Evolutionary conservation across 2,113 vertebrate genomes (phyloP).

Genomic region (Elachura formosa): DNA sequence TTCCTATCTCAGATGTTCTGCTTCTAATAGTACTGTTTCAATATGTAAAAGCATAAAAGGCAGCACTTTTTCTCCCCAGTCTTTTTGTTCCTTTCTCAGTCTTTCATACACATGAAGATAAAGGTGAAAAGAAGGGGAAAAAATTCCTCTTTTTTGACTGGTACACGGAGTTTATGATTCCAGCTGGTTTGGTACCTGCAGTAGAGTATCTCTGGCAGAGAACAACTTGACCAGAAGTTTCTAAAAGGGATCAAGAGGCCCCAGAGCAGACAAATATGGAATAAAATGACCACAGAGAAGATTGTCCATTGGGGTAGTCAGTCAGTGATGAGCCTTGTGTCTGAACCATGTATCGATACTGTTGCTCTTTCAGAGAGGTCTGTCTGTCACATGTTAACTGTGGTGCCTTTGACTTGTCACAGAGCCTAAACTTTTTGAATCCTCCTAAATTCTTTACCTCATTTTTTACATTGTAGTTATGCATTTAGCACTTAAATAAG

Average conservation of each 20-base stretch:
- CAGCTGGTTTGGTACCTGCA: neutral
- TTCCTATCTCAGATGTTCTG: constrained; percentile 30
- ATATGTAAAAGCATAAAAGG: neutral
- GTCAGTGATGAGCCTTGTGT: neutral
- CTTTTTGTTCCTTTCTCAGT: neutral
- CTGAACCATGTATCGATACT: neutral
- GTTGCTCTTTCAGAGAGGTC: fast-evolving
- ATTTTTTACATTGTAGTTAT: neutral
- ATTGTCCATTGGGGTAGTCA: neutral
- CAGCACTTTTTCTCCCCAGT: neutral
- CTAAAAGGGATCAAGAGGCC: neutral
- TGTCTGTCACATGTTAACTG: neutral
- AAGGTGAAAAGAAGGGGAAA: neutral
- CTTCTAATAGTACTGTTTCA: constrained; percentile 15
- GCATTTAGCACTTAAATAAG: neutral
- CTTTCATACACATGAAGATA: neutral
- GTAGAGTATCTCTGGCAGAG: neutral
- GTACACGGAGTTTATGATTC: neutral
- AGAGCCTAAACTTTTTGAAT: neutral
- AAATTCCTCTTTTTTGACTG: neutral
- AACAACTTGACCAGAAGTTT: neutral
- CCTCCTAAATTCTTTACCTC: neutral
- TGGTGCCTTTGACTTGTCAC: neutral
- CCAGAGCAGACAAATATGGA: neutral
- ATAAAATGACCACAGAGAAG: neutral